Percentiles rank a stretch among this genome's conserved stretches.
phyloP scores from a whole-genome alignment of 2,797 vertebrate genomes.

The Enteromius fasciolatus region DNA sequence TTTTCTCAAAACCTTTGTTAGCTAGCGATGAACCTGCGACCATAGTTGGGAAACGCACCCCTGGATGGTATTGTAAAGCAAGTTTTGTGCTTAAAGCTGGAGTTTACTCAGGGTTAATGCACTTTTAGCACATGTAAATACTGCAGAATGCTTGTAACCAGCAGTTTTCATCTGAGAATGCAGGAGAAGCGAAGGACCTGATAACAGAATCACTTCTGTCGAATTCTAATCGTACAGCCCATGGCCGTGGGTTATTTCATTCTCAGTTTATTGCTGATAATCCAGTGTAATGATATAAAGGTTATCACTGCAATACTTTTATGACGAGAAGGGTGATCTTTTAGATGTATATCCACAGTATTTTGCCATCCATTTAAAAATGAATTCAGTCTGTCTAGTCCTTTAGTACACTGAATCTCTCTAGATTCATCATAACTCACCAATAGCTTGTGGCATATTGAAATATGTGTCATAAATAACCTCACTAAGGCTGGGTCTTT shows the following conservation, averaged over 20 bases:
- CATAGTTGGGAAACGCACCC: background rate
- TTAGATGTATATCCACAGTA: slow-evolving; percentile 47
- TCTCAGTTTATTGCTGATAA: slow-evolving; percentile 47
- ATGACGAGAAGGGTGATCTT: slow-evolving; percentile 30
- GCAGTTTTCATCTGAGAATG: slow-evolving; percentile 15
- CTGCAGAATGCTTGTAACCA: background rate
- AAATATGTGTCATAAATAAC: slow-evolving; percentile 55
- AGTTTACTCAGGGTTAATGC: slow-evolving; percentile 7
- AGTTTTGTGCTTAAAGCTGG: background rate
- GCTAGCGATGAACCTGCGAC: background rate
- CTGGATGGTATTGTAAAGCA: background rate
- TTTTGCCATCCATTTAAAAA: slow-evolving; percentile 28
- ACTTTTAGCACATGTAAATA: background rate
- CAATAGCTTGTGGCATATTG: slow-evolving; percentile 39
- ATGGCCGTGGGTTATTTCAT: slow-evolving; percentile 23
- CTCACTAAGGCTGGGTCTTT: slow-evolving; percentile 45
- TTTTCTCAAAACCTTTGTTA: background rate
- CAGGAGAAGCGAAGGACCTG: slow-evolving; percentile 14
- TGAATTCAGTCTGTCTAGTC: slow-evolving; percentile 39
- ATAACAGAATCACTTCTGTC: slow-evolving; percentile 25
- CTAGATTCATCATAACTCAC: slow-evolving; percentile 27
- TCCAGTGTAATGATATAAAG: slow-evolving; percentile 48
- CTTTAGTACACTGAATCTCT: slow-evolving; percentile 40
- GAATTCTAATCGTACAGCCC: slow-evolving; percentile 35
- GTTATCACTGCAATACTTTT: slow-evolving; percentile 36